A percentile compares a stretch with the other conserved stretches of the same genome.
These are phyloP conservation scores for Diachrysia chrysitis DNA, from an alignment of 2,888 invertebrate genomes.

Conservation along the genomic window DNA sequence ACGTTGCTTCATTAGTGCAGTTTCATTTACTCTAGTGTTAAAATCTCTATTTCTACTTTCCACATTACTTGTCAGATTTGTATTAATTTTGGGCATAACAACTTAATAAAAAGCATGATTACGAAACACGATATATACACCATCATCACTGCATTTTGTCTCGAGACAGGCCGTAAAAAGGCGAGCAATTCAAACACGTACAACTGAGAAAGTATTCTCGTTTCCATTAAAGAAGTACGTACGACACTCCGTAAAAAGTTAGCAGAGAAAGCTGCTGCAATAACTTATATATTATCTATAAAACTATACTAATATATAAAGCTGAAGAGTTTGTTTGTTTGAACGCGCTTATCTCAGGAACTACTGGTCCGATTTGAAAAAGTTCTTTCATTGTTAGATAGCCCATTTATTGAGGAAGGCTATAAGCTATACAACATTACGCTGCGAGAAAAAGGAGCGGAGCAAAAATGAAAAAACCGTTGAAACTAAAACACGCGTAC, in stretches of 20 bases:
- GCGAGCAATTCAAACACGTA: slow-evolving; percentile 54
- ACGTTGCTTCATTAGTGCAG: slow-evolving; percentile 8
- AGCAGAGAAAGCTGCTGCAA: slow-evolving; percentile 60
- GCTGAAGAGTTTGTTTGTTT: no score
- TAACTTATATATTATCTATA: slow-evolving; percentile 47
- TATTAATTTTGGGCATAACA: slow-evolving; percentile 16
- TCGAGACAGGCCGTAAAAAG: slow-evolving; percentile 50
- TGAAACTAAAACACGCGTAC: no score
- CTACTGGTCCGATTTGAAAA: no score
- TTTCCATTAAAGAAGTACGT: slow-evolving; percentile 60
- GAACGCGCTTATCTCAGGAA: no score
- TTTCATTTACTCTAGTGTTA: neutral
- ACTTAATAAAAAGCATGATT: slow-evolving; percentile 12
- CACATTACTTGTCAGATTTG: slow-evolving; percentile 8
- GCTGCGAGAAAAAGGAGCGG: no score
- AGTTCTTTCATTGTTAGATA: no score
- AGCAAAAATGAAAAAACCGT: no score
- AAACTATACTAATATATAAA: no score
- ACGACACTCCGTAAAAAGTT: slow-evolving; percentile 28
- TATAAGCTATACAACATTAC: no score
- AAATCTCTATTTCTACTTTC: neutral
- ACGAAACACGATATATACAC: slow-evolving; percentile 36
- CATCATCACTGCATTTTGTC: slow-evolving; percentile 39
- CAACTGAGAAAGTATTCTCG: slow-evolving; percentile 61
- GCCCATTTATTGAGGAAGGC: no score